Percentiles rank a stretch among this genome's conserved stretches.
These are phyloP conservation scores for Sphecodes monilicornis DNA, from an alignment of 2,888 invertebrate genomes.

Conservation along the genomic window DNA sequence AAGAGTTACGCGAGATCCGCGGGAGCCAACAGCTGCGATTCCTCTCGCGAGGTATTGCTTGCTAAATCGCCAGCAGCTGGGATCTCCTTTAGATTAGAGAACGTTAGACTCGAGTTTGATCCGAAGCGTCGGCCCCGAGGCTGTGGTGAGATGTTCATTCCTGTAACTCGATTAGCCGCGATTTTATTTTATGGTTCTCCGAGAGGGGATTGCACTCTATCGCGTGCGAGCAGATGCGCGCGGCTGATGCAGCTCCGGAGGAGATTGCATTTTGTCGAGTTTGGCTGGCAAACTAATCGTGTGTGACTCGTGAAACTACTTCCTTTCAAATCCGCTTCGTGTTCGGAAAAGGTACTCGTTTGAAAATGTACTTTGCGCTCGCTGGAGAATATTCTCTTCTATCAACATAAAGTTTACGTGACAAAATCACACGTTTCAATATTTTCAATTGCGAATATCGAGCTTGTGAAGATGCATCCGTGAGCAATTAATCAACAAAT, in stretches of 20 bases:
- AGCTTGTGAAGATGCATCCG: no score
- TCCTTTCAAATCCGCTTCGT: background rate
- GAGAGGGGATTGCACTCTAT: background rate
- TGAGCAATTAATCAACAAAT: no score
- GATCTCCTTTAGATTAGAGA: constrained; percentile 4
- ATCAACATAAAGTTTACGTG: no score
- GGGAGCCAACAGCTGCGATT: background rate
- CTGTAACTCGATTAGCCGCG: constrained; percentile 9
- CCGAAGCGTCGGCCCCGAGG: no score
- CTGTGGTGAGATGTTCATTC: background rate
- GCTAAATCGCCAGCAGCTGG: background rate
- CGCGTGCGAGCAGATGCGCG: background rate
- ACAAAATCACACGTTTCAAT: no score
- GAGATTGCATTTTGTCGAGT: background rate
- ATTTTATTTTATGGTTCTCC: background rate
- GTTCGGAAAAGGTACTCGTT: background rate
- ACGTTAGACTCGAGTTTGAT: background rate
- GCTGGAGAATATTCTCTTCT: no score
- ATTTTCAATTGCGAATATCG: no score
- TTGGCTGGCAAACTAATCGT: background rate
- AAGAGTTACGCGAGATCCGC: background rate
- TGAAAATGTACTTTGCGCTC: background rate
- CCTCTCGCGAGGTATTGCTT: background rate
- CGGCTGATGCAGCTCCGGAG: background rate
- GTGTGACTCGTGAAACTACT: background rate